Evolutionary conservation across 2,888 invertebrate species (phyloP).

Genomic region (Operophtera brumata): DNA sequence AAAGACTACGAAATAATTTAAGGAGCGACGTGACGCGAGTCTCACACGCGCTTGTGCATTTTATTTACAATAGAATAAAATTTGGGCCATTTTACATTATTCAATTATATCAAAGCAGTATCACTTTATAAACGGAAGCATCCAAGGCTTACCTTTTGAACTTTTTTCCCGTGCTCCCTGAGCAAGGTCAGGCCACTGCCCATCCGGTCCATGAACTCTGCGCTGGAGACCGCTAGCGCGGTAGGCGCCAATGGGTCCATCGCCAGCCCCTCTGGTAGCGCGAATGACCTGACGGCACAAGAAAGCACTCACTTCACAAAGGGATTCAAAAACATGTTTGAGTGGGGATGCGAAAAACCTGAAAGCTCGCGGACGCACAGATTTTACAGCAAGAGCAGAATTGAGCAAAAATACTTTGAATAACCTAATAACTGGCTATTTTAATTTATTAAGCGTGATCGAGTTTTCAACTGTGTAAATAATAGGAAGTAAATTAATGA

Average conservation of each 20-base stretch:
- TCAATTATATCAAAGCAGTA: too few species aligned
- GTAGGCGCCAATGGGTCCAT: constrained; percentile 74
- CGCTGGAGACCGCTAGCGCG: constrained; percentile 65
- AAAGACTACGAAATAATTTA: too few species aligned
- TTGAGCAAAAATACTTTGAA: not conserved
- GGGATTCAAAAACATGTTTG: constrained; percentile 6
- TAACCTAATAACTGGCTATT: not conserved
- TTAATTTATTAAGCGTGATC: not conserved
- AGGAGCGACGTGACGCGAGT: too few species aligned
- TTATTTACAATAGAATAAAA: too few species aligned
- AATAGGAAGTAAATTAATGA: constrained; percentile 25
- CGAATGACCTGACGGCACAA: constrained; percentile 61
- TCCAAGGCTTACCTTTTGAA: constrained; percentile 58
- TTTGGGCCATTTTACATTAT: too few species aligned
- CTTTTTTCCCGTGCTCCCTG: constrained; percentile 72
- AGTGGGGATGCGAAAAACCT: constrained; percentile 14
- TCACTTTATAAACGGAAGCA: not conserved
- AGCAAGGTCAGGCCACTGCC: constrained; percentile 69
- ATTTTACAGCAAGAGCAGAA: not conserved
- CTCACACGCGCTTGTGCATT: too few species aligned
- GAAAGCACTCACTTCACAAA: constrained; percentile 21
- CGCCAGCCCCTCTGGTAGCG: constrained; percentile 72
- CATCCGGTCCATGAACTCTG: constrained; percentile 73
- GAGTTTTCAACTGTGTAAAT: constrained; percentile 12
- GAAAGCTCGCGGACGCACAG: constrained; percentile 1